Percentiles rank a stretch among this genome's conserved stretches.
Conservation (phyloP, 2,888 invertebrate genomes). For the Lasioglossum vierecki region DNA sequence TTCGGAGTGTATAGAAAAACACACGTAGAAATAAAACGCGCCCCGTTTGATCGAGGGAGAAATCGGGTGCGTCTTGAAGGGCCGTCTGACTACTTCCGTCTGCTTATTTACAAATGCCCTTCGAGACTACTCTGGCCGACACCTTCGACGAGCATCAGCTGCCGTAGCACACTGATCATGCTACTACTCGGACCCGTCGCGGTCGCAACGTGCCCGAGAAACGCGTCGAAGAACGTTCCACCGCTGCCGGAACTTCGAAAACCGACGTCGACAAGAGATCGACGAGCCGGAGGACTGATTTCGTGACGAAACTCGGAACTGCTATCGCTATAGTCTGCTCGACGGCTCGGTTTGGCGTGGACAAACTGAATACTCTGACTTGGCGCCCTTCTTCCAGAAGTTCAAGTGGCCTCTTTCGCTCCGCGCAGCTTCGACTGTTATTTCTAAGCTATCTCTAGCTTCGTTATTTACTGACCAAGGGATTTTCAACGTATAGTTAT, state of each 20-base stretch:
- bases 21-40: constrained; percentile 55
- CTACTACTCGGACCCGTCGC: constrained; percentile 25
- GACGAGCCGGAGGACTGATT: neutral
- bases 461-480: neutral
- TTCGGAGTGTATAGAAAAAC: constrained; percentile 33
- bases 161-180: constrained; percentile 20
- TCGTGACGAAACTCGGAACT: constrained; percentile 1
- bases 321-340: neutral
- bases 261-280: neutral
- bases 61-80: constrained; percentile 58
- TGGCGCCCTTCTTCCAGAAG: neutral
- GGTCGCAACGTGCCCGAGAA: constrained; percentile 43
- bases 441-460: neutral
- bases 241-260: constrained; percentile 13
- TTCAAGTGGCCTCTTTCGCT: neutral
- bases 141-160: constrained; percentile 35
- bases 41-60: constrained; percentile 43
- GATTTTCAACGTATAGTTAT: neutral
- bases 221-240: constrained; percentile 37
- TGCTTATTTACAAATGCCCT: constrained; percentile 70
- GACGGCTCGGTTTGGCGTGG: neutral
- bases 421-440: fast-evolving
- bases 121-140: constrained; percentile 56
- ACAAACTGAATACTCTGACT: neutral
- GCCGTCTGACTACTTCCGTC: constrained; percentile 64